These are phyloP conservation scores for Cirrhinus mrigala DNA, from an alignment of 2,797 vertebrate genomes.

Conservation along the genomic window DNA sequence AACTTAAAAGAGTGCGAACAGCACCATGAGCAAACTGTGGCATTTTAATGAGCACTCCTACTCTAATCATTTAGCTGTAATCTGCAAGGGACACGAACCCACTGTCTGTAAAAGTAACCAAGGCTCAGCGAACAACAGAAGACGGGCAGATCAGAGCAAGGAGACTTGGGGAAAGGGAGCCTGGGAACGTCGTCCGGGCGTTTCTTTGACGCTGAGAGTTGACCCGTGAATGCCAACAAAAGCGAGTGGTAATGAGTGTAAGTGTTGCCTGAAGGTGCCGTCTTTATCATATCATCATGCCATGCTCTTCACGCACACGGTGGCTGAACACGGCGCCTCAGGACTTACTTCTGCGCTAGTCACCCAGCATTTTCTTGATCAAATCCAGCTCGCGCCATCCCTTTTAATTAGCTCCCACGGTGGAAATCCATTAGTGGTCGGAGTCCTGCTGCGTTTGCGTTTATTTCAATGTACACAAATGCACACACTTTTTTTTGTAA, in stretches of 20 bases:
- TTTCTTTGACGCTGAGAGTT: slow-evolving; percentile 29
- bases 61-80: slow-evolving; percentile 51
- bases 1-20: slow-evolving; percentile 52
- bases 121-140: slow-evolving; percentile 40
- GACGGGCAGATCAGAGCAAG: slow-evolving; percentile 19
- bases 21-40: slow-evolving; percentile 46
- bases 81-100: slow-evolving; percentile 48
- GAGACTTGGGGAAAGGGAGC: slow-evolving; percentile 16
- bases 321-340: slow-evolving; percentile 27
- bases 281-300: slow-evolving; percentile 49
- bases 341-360: slow-evolving; percentile 31
- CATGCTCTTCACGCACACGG: slow-evolving; percentile 15
- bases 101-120: slow-evolving; percentile 39
- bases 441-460: slow-evolving; percentile 57
- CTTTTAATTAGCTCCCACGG: slow-evolving; percentile 64
- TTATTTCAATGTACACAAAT: slow-evolving; percentile 62
- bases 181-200: neutral
- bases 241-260: slow-evolving; percentile 54
- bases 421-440: slow-evolving; percentile 63
- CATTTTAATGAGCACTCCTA: slow-evolving; percentile 54
- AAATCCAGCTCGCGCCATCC: slow-evolving; percentile 57
- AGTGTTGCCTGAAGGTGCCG: slow-evolving; percentile 47
- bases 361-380: slow-evolving; percentile 54
- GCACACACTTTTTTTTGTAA: slow-evolving; percentile 27
- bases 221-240: slow-evolving; percentile 48